phyloP scores from a whole-genome alignment of 2,113 vertebrate species.

The Chauna torquata region DNA sequence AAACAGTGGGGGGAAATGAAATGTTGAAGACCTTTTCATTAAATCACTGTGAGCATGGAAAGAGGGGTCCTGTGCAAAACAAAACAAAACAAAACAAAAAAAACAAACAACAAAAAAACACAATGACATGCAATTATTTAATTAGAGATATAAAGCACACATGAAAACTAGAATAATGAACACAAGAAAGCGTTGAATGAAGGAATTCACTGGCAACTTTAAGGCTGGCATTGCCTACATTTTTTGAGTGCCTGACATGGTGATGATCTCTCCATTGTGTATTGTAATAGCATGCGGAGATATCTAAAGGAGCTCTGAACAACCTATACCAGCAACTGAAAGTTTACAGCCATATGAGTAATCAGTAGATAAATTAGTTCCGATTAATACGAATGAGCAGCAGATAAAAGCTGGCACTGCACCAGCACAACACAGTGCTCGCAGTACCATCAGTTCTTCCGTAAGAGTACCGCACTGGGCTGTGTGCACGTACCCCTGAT shows the following conservation, averaged over 20 bases:
- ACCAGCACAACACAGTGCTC: background rate
- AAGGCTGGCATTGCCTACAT: background rate
- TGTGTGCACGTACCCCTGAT: background rate
- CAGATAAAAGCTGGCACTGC: background rate
- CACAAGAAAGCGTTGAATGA: background rate
- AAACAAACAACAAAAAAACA: background rate
- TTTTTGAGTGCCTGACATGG: background rate
- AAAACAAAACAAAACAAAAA: too few relatives aligned
- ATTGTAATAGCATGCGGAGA: background rate
- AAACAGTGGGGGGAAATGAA: background rate
- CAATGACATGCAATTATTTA: background rate
- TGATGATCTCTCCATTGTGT: background rate
- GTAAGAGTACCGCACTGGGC: background rate
- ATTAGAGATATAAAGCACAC: background rate
- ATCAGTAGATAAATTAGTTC: background rate
- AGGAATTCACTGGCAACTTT: background rate
- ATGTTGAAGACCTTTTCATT: background rate
- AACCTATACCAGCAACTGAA: background rate
- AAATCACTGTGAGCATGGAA: background rate
- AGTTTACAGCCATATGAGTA: background rate
- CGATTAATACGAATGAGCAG: constrained; percentile 6
- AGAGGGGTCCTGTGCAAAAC: background rate
- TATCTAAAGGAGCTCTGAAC: background rate
- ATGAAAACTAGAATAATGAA: background rate
- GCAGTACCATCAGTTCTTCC: background rate